Conservation (phyloP, 2,888 invertebrate species). For the Myathropa florea region DNA sequence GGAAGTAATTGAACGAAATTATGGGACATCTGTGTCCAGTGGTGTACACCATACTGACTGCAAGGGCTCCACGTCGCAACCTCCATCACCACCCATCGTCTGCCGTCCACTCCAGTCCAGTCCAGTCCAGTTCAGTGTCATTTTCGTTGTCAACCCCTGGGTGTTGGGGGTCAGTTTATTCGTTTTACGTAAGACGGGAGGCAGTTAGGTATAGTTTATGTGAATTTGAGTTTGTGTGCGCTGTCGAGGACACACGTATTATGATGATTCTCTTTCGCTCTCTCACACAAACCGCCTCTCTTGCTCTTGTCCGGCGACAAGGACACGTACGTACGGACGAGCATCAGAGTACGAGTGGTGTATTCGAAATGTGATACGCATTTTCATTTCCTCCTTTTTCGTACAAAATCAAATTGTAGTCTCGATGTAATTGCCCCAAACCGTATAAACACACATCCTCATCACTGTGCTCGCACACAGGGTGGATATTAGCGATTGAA, state of each 20-base stretch:
- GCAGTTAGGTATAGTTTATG: constrained; percentile 40
- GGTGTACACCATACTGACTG: constrained; percentile 26
- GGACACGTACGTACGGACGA: constrained; percentile 17
- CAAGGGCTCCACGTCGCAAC: neutral
- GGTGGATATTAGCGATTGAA: constrained; percentile 53
- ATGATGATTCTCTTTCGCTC: constrained; percentile 29
- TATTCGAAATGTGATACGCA: constrained; percentile 66
- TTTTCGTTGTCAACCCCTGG: constrained; percentile 14
- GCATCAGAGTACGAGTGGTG: neutral
- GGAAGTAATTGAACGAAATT: constrained; percentile 70
- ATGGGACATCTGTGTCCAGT: constrained; percentile 67
- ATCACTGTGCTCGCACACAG: constrained; percentile 12
- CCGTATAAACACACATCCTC: neutral
- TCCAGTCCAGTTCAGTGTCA: constrained; percentile 6
- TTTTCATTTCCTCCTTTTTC: constrained; percentile 63
- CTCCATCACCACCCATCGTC: neutral
- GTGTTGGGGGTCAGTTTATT: constrained; percentile 12
- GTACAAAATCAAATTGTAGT: constrained; percentile 61
- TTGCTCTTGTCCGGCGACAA: neutral
- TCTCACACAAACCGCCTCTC: neutral
- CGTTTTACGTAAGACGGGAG: constrained; percentile 8
- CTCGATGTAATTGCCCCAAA: constrained; percentile 59
- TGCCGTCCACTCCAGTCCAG: neutral
- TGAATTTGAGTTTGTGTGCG: constrained; percentile 16
- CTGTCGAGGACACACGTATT: constrained; percentile 42